These are phyloP conservation scores for Falco novaeseelandiae DNA, from an alignment of 2,797 vertebrate genomes.

Conservation along the genomic window DNA sequence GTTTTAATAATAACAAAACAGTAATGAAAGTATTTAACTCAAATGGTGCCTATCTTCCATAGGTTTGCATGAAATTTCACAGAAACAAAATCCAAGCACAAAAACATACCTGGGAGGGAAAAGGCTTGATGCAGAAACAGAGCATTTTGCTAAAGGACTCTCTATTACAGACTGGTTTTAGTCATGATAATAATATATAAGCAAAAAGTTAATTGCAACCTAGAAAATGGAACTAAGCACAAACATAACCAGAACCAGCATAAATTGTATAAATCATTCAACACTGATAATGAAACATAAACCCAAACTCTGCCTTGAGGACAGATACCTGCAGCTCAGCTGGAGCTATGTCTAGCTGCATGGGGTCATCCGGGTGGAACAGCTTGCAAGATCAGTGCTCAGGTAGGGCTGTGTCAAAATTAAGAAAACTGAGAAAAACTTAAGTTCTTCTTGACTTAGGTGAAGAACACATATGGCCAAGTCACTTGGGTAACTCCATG, in stretches of 20 bases:
- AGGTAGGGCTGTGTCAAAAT: not conserved
- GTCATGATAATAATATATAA: not conserved
- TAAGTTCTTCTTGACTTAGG: not conserved
- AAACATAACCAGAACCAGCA: not conserved
- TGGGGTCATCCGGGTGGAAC: not conserved
- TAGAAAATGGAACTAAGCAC: not conserved
- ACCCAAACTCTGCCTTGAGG: not conserved
- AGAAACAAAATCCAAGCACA: not conserved
- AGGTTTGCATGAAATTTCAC: not conserved
- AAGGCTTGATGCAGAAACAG: not conserved
- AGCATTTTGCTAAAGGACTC: not conserved
- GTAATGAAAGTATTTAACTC: not conserved
- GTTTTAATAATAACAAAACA: not conserved
- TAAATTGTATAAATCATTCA: not conserved
- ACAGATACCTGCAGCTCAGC: not conserved
- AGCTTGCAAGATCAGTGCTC: not conserved
- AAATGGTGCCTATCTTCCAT: not conserved
- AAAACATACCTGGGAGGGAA: not conserved
- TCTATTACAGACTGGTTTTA: not conserved
- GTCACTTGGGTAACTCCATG: not conserved
- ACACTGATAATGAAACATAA: not conserved
- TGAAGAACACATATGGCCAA: not conserved
- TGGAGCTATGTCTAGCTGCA: not conserved
- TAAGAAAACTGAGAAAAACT: not conserved
- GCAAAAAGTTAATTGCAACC: not conserved